phyloP scores from a whole-genome alignment of 2,888 invertebrate species.

The Orthosia cruda region DNA sequence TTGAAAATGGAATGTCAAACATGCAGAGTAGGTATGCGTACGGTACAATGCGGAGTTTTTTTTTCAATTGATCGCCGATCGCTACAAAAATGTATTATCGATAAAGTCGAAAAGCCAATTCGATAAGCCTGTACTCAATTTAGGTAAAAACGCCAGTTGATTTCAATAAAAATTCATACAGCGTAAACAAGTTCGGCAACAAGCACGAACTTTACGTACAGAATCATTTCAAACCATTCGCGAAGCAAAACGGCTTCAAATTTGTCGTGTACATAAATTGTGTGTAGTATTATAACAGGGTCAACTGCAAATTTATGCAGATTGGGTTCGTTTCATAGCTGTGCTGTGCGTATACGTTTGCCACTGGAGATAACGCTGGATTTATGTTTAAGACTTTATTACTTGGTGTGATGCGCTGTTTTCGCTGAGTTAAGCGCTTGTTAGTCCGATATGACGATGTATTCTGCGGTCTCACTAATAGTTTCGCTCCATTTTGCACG shows the following conservation, averaged over 20 bases:
- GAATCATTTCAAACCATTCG: constrained; percentile 73
- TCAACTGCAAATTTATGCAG: constrained; percentile 89
- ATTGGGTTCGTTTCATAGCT: constrained; percentile 85
- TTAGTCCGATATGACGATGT: constrained; percentile 63
- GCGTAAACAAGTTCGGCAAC: constrained; percentile 70
- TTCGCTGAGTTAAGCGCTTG: constrained; percentile 67
- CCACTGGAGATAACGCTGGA: constrained; percentile 81
- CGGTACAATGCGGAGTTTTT: constrained; percentile 23
- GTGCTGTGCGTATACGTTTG: constrained; percentile 81
- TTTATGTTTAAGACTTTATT: constrained; percentile 84
- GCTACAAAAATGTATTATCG: constrained; percentile 52
- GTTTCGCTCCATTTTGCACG: constrained; percentile 65
- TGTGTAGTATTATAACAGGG: constrained; percentile 81
- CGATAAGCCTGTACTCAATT: constrained; percentile 68
- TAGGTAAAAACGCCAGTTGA: constrained; percentile 69
- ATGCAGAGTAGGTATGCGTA: constrained; percentile 5
- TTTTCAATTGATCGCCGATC: constrained; percentile 53
- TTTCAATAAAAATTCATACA: constrained; percentile 70
- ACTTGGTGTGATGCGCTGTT: constrained; percentile 71
- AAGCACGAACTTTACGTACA: constrained; percentile 67
- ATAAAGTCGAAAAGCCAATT: constrained; percentile 64
- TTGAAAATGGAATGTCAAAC: constrained; percentile 23
- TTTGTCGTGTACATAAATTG: constrained; percentile 77
- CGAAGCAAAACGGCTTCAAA: constrained; percentile 74
- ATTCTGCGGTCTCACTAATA: constrained; percentile 67